These are phyloP conservation scores for Neelides sp. DNA, from an alignment of 1,140 invertebrate species.

Conservation along the genomic window DNA sequence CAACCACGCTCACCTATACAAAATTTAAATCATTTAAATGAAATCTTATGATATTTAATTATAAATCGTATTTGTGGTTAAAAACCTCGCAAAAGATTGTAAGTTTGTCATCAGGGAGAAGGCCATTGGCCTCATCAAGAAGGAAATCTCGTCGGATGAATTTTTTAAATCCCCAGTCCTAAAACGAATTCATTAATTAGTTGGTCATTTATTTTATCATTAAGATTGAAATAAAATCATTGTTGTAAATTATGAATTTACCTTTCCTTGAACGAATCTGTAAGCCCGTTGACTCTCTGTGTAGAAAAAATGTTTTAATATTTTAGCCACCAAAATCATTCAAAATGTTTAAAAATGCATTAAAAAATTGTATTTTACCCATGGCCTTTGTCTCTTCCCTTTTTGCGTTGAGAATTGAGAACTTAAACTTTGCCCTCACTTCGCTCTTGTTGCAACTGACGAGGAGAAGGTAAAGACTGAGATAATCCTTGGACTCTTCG, in stretches of 20 bases:
- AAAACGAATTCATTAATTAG: conserved; percentile 40
- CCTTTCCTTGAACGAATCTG: conserved; percentile 90
- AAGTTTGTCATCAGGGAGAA: conserved; percentile 94
- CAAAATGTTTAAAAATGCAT: conserved; percentile 1
- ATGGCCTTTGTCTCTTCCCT: conserved; percentile 95
- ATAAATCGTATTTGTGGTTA: conserved; percentile 9
- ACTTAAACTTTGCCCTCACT: conserved; percentile 99
- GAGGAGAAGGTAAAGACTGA: conserved; percentile 93
- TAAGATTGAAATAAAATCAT: background rate
- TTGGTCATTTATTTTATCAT: background rate
- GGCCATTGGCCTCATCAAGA: conserved; percentile 92
- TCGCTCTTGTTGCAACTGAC: conserved; percentile 99
- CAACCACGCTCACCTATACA: conserved; percentile 81
- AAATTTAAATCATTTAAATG: conserved; percentile 4
- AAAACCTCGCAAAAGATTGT: conserved; percentile 98
- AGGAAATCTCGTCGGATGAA: conserved; percentile 94
- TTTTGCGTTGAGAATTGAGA: conserved; percentile 99
- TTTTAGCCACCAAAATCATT: too few relatives aligned
- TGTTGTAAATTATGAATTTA: background rate
- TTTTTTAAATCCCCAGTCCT: conserved; percentile 99
- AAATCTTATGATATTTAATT: background rate
- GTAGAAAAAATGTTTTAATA: conserved; percentile 32
- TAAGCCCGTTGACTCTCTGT: conserved; percentile 81
- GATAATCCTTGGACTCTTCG: conserved; percentile 99
- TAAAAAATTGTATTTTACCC: conserved; percentile 11